Base-by-base conservation (phyloP, 2,888 invertebrate species). In the Phalangium opilio region DNA sequence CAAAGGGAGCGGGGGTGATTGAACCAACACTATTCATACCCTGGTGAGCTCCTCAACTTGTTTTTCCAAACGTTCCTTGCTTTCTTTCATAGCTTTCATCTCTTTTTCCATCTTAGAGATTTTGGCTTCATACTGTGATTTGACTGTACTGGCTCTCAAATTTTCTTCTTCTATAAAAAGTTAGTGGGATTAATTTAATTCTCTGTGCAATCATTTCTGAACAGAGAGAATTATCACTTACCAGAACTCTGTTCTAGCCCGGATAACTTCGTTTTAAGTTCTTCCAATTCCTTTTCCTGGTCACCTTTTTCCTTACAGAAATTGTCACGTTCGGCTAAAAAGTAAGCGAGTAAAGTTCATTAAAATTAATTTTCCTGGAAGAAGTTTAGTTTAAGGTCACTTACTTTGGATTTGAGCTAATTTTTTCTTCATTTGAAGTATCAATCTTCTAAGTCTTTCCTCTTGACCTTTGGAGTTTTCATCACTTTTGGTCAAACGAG, bases 71-170 rank as follows among this genome's bases (percentile, higher is more conserved):
- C 35, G 43, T 12, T 47, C 49, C 10, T 40, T 41, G 15, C 46
- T 48, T 18, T 52, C 52, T 14, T 62, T 60, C 7, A 59, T 41
- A 14, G 53, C 54, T 18, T 59, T 51, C 4, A 60, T 43, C 60
- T 86, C 80, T 64, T 83, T 81, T 58, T 83, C 79, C 50, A 83
- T 57, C 27, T 81, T 73, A 41, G 76, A 70, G 42, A 82, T 69
- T 56, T 77, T 74, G 1, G 76, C 76, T 58, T 81, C 81, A 60
- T 77, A 78, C 61, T 81, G 79, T 1, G 76, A 75, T 60, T 80
- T 80, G 18, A 81, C 68, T 5, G 75, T 72, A 32, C 73, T 72
- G 15, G 79, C 61, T 45, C 58, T 48, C 12, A 56, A 52, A 21
- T 41, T 48, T 35, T 49, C 76, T 61, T 35, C 69, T 45, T 62